These are phyloP conservation scores for Aphelenchoides bicaudatus DNA, from an alignment of 2,888 invertebrate genomes.

Conservation along the genomic window DNA sequence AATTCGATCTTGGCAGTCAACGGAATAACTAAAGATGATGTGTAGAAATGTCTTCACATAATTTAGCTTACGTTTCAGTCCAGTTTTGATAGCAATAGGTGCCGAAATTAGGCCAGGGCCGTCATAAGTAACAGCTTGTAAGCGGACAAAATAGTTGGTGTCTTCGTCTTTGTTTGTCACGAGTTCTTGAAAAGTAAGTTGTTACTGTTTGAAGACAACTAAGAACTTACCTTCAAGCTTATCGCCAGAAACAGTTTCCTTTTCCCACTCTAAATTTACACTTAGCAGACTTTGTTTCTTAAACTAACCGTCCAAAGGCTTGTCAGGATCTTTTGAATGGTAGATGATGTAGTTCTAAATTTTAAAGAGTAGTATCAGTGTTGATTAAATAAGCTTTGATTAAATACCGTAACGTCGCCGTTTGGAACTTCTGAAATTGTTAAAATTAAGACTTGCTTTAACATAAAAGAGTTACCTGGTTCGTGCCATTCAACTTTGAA, in stretches of 20 bases:
- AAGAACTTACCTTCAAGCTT: too few species aligned
- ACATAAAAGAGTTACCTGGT: too few species aligned
- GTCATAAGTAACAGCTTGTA: constrained; percentile 48
- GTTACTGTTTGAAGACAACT: too few species aligned
- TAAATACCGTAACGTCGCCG: constrained; percentile 43
- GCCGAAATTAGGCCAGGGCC: constrained; percentile 59
- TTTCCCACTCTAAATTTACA: constrained; percentile 58
- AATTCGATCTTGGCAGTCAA: constrained; percentile 50
- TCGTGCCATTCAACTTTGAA: constrained; percentile 56
- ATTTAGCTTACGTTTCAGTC: constrained; percentile 48
- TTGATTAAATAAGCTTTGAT: neutral
- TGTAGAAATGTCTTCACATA: constrained; percentile 12
- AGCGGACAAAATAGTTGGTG: constrained; percentile 51
- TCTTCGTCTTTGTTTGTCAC: constrained; percentile 48
- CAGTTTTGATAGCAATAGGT: constrained; percentile 56
- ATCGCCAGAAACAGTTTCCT: constrained; percentile 46
- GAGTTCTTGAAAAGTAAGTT: too few species aligned
- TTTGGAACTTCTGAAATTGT: constrained; percentile 52
- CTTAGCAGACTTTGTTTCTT: too few species aligned
- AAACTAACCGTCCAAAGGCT: constrained; percentile 38
- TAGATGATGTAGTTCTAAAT: constrained; percentile 52
- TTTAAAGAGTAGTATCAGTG: too few species aligned
- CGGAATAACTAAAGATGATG: constrained; percentile 48
- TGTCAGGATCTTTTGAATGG: constrained; percentile 56
- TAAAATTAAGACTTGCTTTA: too few species aligned